Conservation (phyloP, 1,140 invertebrate genomes). For the Scaptomyza montana region DNA sequence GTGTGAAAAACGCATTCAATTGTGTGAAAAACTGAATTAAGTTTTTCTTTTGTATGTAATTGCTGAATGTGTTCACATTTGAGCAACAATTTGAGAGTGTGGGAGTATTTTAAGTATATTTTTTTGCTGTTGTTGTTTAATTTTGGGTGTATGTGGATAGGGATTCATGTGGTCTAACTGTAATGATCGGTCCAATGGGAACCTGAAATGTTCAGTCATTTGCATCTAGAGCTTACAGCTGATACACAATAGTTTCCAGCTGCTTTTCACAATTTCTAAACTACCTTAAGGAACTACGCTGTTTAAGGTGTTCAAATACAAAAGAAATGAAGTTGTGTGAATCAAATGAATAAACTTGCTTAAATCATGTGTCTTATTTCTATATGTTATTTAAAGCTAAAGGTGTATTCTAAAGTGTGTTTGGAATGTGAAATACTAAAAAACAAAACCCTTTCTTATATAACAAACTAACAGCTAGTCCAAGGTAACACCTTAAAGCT, state of each 20-base stretch:
- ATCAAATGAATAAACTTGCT: no score
- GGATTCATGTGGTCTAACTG: slow-evolving; percentile 60
- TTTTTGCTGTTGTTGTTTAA: not conserved
- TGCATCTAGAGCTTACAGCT: slow-evolving; percentile 13
- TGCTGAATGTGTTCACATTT: slow-evolving; percentile 71
- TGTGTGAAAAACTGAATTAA: slow-evolving; percentile 70
- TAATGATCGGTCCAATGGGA: slow-evolving; percentile 47
- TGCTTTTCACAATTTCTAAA: not conserved
- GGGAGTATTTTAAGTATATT: slow-evolving; percentile 12
- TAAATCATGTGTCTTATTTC: no score
- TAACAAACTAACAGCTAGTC: not conserved
- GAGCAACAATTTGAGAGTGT: slow-evolving; percentile 29
- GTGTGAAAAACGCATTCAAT: slow-evolving; percentile 78
- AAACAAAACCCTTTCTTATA: no score
- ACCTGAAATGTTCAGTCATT: slow-evolving; percentile 16
- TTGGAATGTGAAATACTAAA: no score
- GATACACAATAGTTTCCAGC: slow-evolving; percentile 18
- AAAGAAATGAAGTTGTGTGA: not conserved
- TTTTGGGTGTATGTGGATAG: slow-evolving; percentile 25
- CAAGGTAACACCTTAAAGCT: slow-evolving; percentile 38
- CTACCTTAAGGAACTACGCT: not conserved
- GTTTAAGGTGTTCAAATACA: not conserved
- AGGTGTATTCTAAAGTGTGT: no score
- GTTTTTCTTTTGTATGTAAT: slow-evolving; percentile 59
- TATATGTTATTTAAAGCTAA: no score